phyloP scores from a whole-genome alignment of 2,888 invertebrate genomes.

The Oegoconia quadripuncta region DNA sequence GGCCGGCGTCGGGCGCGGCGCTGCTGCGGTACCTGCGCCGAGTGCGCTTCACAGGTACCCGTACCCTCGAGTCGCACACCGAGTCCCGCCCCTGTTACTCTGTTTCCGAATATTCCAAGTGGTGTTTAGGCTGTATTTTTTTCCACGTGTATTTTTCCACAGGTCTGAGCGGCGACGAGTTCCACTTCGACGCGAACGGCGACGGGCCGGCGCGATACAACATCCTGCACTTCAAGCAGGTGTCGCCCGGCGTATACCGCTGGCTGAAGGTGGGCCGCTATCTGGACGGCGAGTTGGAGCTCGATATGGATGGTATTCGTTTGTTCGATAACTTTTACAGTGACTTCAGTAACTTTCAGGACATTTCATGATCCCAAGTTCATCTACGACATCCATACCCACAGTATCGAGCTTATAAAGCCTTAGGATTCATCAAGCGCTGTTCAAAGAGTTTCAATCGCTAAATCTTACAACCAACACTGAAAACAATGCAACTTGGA shows the following conservation, averaged over 20 bases:
- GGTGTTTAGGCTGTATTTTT: no score
- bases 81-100: no score
- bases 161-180: constrained; percentile 94
- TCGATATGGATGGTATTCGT: constrained; percentile 87
- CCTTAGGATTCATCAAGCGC: no score
- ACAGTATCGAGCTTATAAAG: no score
- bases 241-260: constrained; percentile 84
- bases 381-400: no score
- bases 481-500: no score
- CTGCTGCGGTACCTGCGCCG: constrained; percentile 90
- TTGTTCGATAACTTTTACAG: no score
- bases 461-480: no score
- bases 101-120: no score
- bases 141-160: constrained; percentile 9
- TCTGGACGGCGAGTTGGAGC: constrained; percentile 86
- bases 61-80: background rate
- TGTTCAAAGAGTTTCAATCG: no score
- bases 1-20: constrained; percentile 90
- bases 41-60: constrained; percentile 83
- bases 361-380: no score
- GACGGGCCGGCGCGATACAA: constrained; percentile 97
- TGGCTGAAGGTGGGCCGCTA: constrained; percentile 94
- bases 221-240: constrained; percentile 95
- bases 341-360: no score
- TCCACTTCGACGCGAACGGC: constrained; percentile 92